Evolutionary conservation across 2,797 vertebrate genomes (phyloP).

Genomic region (Simalia tracyae): DNA sequence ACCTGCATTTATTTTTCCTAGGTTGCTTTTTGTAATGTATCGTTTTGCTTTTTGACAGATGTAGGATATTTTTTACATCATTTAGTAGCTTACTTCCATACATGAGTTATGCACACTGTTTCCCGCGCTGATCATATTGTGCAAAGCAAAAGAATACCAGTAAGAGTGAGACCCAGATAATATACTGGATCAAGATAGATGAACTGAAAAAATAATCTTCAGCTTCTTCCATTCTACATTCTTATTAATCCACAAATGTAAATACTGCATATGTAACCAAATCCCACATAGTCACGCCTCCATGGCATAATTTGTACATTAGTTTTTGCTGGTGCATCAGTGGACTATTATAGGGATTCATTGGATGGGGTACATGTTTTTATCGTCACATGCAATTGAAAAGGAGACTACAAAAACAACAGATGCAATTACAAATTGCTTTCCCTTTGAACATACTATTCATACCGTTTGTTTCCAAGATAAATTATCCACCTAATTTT

Average conservation of each 20-base stretch:
- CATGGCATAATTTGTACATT: background rate
- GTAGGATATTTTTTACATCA: background rate
- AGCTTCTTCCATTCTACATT: background rate
- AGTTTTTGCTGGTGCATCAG: background rate
- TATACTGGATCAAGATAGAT: background rate
- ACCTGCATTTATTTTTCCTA: background rate
- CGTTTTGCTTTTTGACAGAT: background rate
- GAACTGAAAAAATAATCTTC: background rate
- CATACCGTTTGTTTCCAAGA: background rate
- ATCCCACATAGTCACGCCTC: background rate
- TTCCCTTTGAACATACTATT: background rate
- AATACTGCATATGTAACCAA: background rate
- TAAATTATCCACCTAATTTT: background rate
- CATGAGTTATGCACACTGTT: background rate
- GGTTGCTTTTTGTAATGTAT: background rate
- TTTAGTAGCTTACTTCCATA: background rate
- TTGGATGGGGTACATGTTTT: background rate
- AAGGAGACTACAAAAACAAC: background rate
- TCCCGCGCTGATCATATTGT: background rate
- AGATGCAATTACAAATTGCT: background rate
- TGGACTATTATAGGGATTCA: background rate
- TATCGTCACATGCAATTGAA: background rate
- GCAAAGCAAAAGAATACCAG: background rate
- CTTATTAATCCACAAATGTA: background rate
- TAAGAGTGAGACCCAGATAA: background rate